Percentiles rank a stretch among this genome's conserved stretches.
Evolutionary conservation across 2,888 invertebrate genomes (phyloP).

Genomic region (Agrotis ipsilon): DNA sequence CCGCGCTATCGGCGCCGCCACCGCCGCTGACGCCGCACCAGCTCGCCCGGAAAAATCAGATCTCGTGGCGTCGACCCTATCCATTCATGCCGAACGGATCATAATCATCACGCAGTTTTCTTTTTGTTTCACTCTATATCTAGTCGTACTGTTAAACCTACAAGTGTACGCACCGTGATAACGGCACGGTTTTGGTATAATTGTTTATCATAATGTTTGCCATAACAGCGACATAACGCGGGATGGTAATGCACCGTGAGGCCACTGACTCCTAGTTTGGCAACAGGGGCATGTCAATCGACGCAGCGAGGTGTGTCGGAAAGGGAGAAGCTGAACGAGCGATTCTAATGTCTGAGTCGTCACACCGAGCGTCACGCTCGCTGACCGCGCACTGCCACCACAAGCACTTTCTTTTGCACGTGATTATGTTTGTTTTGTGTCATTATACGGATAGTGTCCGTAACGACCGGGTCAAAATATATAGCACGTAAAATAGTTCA

Average conservation of each 20-base stretch:
- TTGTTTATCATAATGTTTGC: slow-evolving; percentile 53
- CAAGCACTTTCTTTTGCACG: slow-evolving; percentile 88
- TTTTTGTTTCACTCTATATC: slow-evolving; percentile 88
- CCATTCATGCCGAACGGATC: slow-evolving; percentile 88
- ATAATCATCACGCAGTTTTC: slow-evolving; percentile 82
- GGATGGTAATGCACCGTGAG: slow-evolving; percentile 58
- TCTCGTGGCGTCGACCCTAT: slow-evolving; percentile 88
- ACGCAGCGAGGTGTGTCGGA: slow-evolving; percentile 83
- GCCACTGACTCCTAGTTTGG: slow-evolving; percentile 75
- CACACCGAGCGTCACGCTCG: slow-evolving; percentile 83
- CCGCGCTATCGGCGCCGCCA: slow-evolving; percentile 79
- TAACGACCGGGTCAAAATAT: slow-evolving; percentile 34
- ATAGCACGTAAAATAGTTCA: slow-evolving; percentile 41
- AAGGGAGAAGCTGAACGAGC: slow-evolving; percentile 80
- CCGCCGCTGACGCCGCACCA: slow-evolving; percentile 79
- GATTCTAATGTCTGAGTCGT: slow-evolving; percentile 80
- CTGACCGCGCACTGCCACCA: slow-evolving; percentile 76
- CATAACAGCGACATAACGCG: slow-evolving; percentile 42
- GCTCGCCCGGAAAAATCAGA: slow-evolving; percentile 86
- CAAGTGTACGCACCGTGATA: slow-evolving; percentile 69
- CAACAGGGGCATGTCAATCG: slow-evolving; percentile 77
- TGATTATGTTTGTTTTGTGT: slow-evolving; percentile 81
- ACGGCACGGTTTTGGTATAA: slow-evolving; percentile 49
- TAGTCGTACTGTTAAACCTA: slow-evolving; percentile 72
- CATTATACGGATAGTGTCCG: slow-evolving; percentile 51